Evolutionary conservation across 1,140 invertebrate species (phyloP), one percentile per base, ranked within the genome.

Genomic region (Belonocnema kinseyi): DNA sequence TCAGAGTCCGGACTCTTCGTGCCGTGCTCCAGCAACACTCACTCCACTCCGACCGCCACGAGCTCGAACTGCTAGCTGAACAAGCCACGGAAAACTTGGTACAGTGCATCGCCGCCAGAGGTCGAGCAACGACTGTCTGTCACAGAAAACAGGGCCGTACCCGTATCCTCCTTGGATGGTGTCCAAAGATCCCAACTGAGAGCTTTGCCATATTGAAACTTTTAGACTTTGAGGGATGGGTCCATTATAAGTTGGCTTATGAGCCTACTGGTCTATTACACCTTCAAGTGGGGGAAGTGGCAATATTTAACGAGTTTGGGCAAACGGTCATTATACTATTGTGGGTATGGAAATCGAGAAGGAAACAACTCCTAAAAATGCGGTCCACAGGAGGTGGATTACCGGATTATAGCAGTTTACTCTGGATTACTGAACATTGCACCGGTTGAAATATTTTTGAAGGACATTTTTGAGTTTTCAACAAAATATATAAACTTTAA

Each of bases 51-150:
- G 17, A 33, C 21, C 76, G 33, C 14, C 52, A 50, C 33, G 26
- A 50, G 74, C 71, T 83, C 77, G 75, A 78, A 80, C 80, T 81
- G 77, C 78, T 81, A 81, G 82, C 82, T 85, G 82, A 82, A 78
- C 77, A 81, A 85, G 77, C 82, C 75, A 77, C 80, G 86, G 78
- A 77, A 73, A 33, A 70, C 61, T n/a, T 88, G 77, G 79, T 89
- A 88, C 87, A 88, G 88, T 89, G 86, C 88, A 89, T 78, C 74
- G 79, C 78, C 88, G 80, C 87, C 72, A 87, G 88, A 85, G 82
- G 78, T 76, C 77, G 78, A 54, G 16, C 53, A 14, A 40, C 40
- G 40, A 74, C 50, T 70, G 56, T 54, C 52, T 50, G 72, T 46
- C 72, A 58, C 61, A 19, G 14, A 46, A 46, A 46, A 21, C 54